Conservation (phyloP, 2,888 invertebrate species). For the Entomobrya multifasciata region DNA sequence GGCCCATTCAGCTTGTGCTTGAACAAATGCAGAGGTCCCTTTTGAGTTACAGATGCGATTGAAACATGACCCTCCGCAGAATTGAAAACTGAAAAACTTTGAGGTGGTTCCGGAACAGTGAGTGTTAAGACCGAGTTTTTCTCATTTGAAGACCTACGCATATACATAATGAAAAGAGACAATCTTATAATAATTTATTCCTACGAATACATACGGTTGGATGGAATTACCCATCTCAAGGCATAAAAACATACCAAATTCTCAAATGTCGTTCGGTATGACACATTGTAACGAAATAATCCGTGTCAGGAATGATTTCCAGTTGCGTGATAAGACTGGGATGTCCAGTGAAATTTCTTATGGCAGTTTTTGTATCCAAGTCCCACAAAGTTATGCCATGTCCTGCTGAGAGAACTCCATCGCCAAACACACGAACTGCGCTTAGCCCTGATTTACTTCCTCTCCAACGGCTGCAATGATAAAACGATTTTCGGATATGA, state of each 20-base stretch:
- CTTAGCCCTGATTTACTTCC: constrained; percentile 84
- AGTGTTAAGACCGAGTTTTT: constrained; percentile 79
- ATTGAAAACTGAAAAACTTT: constrained; percentile 77
- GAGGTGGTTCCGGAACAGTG: constrained; percentile 78
- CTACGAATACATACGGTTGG: too few species aligned
- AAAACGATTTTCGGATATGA: constrained; percentile 29
- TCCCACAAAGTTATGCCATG: constrained; percentile 86
- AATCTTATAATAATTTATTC: constrained; percentile 2
- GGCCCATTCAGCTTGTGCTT: constrained; percentile 89
- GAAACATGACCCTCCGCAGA: constrained; percentile 76
- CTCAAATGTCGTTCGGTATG: constrained; percentile 80
- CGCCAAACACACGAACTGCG: constrained; percentile 84
- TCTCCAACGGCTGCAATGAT: constrained; percentile 85
- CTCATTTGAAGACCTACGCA: constrained; percentile 75
- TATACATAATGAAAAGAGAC: constrained; percentile 67
- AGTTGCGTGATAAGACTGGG: constrained; percentile 83
- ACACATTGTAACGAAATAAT: constrained; percentile 80
- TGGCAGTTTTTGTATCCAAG: constrained; percentile 83
- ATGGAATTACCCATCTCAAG: too few species aligned
- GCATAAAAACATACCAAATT: constrained; percentile 80
- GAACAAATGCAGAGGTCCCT: constrained; percentile 90
- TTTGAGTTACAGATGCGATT: constrained; percentile 85
- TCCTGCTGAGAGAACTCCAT: constrained; percentile 81
- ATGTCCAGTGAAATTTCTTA: constrained; percentile 86
- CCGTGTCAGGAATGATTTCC: constrained; percentile 73